Conservation (phyloP, 2,797 vertebrate genomes). For the Urophycis tenuis region DNA sequence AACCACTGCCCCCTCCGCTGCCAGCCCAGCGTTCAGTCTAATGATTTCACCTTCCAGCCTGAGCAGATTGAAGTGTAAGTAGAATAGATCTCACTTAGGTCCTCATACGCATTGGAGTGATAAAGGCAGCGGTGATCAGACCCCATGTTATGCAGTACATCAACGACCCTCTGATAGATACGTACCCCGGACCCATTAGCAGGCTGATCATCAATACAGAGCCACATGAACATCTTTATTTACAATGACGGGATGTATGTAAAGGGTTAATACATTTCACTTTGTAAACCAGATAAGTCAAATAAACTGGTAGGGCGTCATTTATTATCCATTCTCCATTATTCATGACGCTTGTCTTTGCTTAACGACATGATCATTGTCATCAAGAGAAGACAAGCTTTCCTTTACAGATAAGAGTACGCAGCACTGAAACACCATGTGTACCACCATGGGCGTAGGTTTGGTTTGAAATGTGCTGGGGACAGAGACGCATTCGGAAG, state of each 20-base stretch:
- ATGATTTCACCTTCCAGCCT: slow-evolving; percentile 21
- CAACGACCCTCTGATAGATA: neutral
- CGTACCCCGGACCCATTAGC: neutral
- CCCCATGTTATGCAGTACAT: neutral
- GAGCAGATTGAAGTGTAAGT: slow-evolving; percentile 1
- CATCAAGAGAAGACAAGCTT: slow-evolving; percentile 13
- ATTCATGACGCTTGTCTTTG: neutral
- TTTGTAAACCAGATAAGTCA: neutral
- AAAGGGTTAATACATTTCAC: neutral
- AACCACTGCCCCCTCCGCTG: neutral
- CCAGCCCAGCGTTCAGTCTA: slow-evolving; percentile 41
- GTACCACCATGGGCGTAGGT: no score
- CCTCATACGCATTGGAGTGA: neutral
- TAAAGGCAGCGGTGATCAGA: neutral
- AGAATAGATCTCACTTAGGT: neutral
- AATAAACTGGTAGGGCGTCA: neutral
- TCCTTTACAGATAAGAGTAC: slow-evolving; percentile 34
- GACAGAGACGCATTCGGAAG: no score
- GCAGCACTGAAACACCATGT: slow-evolving; percentile 28
- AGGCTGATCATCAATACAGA: neutral
- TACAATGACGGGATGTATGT: neutral
- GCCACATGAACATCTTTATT: neutral
- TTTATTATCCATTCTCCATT: neutral
- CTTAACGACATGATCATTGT: neutral
- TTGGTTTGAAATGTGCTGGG: no score